Base-by-base conservation (phyloP, 2,797 vertebrate genomes). In the Sebastes paucispinis region DNA sequence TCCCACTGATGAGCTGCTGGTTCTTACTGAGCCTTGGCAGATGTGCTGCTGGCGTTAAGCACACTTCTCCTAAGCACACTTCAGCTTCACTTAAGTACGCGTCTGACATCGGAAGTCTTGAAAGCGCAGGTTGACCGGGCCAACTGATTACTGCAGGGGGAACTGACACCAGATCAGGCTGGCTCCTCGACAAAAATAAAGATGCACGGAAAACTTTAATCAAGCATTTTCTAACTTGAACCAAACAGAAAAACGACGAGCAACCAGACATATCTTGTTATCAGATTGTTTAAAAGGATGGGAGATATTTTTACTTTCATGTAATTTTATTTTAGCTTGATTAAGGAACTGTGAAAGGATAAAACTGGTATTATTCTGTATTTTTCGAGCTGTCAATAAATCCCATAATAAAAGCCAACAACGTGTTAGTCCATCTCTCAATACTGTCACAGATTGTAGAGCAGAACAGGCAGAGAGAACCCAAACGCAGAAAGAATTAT, bases 11-110 rank as follows among this genome's bases (percentile, higher is more conserved):
- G 66, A 85, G 75, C 77, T 31, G 5, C 60, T 54, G 22, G 34
- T 25, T 81, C 36, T 73, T 7, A 13, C 32, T 65, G 57, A 70
- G 77, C 52, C 31, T 60, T 13, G 12, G 47, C 79, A 87, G 82
- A 91, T 86, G 78, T 84, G 75, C 64, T 24, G 58, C 50, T 70
- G 76, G 50, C 80, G 68, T 80, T 89, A 82, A 90, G 75, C 39
- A 79, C 85, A 43, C 76, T 83, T 34, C 31, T 63, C 54, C 22
- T 69, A 75, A 90, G 82, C 22, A 89, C 77, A 63, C 79, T 85
- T 73, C 47, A 81, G 70, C 75, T 80, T 69, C 50, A 67, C 63
- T 82, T 81, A 84, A 85, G 79, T 32, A 74, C 67, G 54, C 66
- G 60, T 85, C 74, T 75, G 76, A 84, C 78, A 77, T 69, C 54